Conservation (phyloP, 2,888 invertebrate species). For the Griposia aprilina region DNA sequence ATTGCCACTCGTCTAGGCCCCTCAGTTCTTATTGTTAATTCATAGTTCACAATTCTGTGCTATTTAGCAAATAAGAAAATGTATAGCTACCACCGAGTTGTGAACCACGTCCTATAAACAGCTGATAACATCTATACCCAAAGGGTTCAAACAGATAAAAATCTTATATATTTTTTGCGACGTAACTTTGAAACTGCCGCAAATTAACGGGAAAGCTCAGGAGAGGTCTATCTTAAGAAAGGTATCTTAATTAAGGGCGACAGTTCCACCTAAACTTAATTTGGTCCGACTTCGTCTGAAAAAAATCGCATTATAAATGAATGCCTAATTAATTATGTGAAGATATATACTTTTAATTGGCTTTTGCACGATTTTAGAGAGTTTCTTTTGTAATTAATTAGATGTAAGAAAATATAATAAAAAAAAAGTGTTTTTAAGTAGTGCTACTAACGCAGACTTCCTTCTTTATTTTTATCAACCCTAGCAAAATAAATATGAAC, state of each 20-base stretch:
- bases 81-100: background rate
- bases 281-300: conserved; percentile 29
- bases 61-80: background rate
- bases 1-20: background rate
- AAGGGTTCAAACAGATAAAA: conserved; percentile 40
- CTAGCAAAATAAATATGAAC: background rate
- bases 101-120: conserved; percentile 7
- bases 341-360: conserved; percentile 44
- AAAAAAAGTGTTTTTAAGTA: too few relatives aligned
- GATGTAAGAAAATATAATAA: background rate
- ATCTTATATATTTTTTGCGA: conserved; percentile 48
- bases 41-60: background rate
- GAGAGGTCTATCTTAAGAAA: conserved; percentile 61
- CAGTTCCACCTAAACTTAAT: conserved; percentile 63
- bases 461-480: background rate
- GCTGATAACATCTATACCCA: conserved; percentile 40
- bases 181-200: conserved; percentile 57
- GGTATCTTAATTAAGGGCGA: conserved; percentile 65
- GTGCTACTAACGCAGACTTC: background rate
- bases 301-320: conserved; percentile 59
- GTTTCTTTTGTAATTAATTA: background rate
- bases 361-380: conserved; percentile 12
- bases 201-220: conserved; percentile 54
- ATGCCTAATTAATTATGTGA: conserved; percentile 58
- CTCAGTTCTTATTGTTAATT: background rate